phyloP scores from a whole-genome alignment of 1,140 invertebrate genomes.

The Scylla paramamosain region DNA sequence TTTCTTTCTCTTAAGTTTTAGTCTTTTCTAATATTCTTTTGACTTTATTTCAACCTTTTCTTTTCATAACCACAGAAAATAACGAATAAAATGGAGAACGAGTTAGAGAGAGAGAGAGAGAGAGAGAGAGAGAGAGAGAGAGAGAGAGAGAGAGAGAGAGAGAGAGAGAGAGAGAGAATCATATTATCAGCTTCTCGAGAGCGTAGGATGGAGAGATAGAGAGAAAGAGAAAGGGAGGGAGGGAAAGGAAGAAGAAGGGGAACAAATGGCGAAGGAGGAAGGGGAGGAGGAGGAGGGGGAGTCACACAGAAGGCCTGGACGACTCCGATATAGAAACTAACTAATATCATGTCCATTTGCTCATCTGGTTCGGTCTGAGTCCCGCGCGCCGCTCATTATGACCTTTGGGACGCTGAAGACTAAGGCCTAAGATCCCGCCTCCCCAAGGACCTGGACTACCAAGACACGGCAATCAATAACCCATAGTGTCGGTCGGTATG shows the following conservation, averaged over 20 bases:
- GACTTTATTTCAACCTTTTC: background rate
- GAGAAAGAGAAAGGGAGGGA: background rate
- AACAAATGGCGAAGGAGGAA: background rate
- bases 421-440: background rate
- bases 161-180: background rate
- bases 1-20: background rate
- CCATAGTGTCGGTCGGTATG: conserved; percentile 71
- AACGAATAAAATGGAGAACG: no score
- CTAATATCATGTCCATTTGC: conserved; percentile 72
- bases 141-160: background rate
- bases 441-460: background rate
- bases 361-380: background rate
- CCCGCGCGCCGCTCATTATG: background rate
- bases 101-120: conserved; percentile 48
- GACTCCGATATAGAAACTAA: conserved; percentile 58
- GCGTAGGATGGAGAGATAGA: conserved; percentile 24
- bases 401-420: background rate
- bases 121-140: conserved; percentile 51
- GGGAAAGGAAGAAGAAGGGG: background rate
- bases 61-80: background rate
- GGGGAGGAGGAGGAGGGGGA: conserved; percentile 23
- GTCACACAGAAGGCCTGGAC: conserved; percentile 32
- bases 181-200: background rate
- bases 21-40: background rate
- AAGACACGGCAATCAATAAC: conserved; percentile 66